Base-by-base conservation (phyloP, 1,140 invertebrate species). In the Papilio aristodemus region DNA sequence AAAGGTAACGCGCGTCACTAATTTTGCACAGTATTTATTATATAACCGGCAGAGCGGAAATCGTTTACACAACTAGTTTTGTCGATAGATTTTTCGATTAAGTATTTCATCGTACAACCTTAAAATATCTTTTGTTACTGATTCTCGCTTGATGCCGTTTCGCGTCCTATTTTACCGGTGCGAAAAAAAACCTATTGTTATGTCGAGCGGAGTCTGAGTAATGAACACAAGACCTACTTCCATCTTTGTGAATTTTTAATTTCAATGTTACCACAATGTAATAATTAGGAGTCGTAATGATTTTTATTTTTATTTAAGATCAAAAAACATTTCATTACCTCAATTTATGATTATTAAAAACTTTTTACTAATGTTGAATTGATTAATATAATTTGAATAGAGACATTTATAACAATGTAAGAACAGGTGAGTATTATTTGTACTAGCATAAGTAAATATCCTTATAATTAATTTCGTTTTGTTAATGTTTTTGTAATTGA, bases 121-220 rank as follows among this genome's bases (percentile, higher is more conserved):
- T 50, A 25, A 50, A 22, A 50, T 9, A 50, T 50, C 46, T 50
- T 50, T 50, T 50, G 46, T 22, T 50, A 50, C 46, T 50, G 46
- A 50, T 50, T 50, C 19, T 11, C 46, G 46, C 46, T 50, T 50
- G 46, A 50, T 17, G 46, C 46, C 0, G 19, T 50, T 50, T 17
- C 46, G 17, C 46, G 46, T 50, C 46, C 46, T 22, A 17, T 11
- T 50, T 50, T 25, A 10, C 46, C 11, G 17, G 8, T 19, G 10
- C 19, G 41, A 14, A 22, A 46, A 50, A 50, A 50, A 50, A 9
- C 46, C 46, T 22, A 50, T 50, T 50, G 46, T 50, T n/a, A 50
- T 50, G 19, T 50, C 46, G 19, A 50, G 46, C 46, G 17, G 19
- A 50, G 17, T 22, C 46, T 50, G 46, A 50, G 46, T 50, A 50